A percentile compares a stretch with the other conserved stretches of the same genome.
phyloP scores from a whole-genome alignment of 2,888 invertebrate genomes.

The Elegia similella region DNA sequence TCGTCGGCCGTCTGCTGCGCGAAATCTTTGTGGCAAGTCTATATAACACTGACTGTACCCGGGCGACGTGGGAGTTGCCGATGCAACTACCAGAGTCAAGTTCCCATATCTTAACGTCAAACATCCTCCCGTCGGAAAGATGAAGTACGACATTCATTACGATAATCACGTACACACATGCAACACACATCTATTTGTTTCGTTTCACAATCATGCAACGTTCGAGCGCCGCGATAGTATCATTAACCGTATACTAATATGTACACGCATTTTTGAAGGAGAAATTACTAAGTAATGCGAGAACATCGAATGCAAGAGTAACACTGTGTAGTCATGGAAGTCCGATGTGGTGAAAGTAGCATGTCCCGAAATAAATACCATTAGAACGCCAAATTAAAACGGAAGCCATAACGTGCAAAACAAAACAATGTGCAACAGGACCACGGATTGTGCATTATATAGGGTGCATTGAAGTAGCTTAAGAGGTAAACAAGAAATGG shows the following conservation, averaged over 20 bases:
- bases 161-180: constrained; percentile 75
- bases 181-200: constrained; percentile 77
- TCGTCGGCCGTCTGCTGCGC: constrained; percentile 37
- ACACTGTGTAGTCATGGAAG: constrained; percentile 60
- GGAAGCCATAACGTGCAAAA: constrained; percentile 66
- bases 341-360: constrained; percentile 57
- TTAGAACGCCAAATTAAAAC: constrained; percentile 37
- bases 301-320: constrained; percentile 67
- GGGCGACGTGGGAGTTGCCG: constrained; percentile 66
- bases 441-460: constrained; percentile 56
- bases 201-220: constrained; percentile 76
- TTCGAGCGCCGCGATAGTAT: constrained; percentile 43
- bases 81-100: constrained; percentile 76
- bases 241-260: constrained; percentile 50
- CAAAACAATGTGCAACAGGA: constrained; percentile 64
- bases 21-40: constrained; percentile 42
- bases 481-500: constrained; percentile 34
- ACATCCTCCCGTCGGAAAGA: constrained; percentile 72
- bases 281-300: constrained; percentile 50
- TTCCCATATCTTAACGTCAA: constrained; percentile 76
- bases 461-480: constrained; percentile 39
- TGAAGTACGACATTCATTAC: constrained; percentile 77
- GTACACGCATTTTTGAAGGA: constrained; percentile 58
- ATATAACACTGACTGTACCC: constrained; percentile 65
- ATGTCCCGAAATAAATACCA: constrained; percentile 50